Conservation (phyloP, 1,140 invertebrate genomes). For the Ostrea denselamellosa region DNA sequence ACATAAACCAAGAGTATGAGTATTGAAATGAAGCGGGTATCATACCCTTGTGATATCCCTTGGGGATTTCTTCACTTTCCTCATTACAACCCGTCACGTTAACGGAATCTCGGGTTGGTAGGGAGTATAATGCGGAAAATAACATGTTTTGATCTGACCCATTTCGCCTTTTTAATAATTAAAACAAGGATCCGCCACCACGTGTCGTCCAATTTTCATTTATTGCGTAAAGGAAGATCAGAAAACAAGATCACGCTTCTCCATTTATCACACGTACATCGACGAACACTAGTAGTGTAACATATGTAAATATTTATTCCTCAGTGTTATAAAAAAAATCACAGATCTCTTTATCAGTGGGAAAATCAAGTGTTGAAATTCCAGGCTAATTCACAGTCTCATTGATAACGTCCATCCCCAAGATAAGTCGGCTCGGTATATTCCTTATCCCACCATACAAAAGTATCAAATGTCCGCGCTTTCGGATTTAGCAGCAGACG, state of each 20-base stretch:
- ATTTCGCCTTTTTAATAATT: no score
- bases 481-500: constrained; percentile 11
- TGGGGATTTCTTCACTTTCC: no score
- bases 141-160: no score
- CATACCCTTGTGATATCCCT: no score
- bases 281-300: not conserved
- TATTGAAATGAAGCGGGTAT: no score
- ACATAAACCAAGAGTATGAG: no score
- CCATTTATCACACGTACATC: not conserved
- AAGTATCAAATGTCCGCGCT: constrained; percentile 33
- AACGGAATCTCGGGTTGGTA: no score
- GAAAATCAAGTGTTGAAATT: constrained; percentile 33
- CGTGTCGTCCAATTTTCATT: no score
- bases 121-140: no score
- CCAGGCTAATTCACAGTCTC: not conserved
- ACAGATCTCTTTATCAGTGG: constrained; percentile 39
- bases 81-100: no score
- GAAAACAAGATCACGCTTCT: not conserved
- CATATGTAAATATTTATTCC: constrained; percentile 35
- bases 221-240: not conserved
- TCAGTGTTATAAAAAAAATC: constrained; percentile 19
- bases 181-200: no score
- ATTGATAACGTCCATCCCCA: constrained; percentile 39
- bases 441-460: not conserved
- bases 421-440: not conserved